Percentiles rank a stretch among this genome's conserved stretches.
phyloP scores from a whole-genome alignment of 1,140 invertebrate genomes.

The Hyles euphorbiae region DNA sequence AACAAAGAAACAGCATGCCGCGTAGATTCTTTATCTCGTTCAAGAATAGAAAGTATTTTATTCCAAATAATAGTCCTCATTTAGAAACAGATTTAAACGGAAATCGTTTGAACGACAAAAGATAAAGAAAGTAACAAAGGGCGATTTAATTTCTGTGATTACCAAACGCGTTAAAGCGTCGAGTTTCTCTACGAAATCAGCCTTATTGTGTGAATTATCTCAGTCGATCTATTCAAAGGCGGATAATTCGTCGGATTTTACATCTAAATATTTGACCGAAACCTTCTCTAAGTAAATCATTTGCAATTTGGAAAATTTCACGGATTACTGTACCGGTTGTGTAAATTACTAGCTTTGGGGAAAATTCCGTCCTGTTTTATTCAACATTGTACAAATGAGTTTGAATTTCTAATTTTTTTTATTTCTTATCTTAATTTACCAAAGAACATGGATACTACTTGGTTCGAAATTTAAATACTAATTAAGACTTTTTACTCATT shows the following conservation, averaged over 20 bases:
- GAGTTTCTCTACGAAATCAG: constrained; percentile 26
- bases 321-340: too few relatives aligned
- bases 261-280: constrained; percentile 16
- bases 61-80: constrained; percentile 25
- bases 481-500: too few relatives aligned
- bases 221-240: constrained; percentile 22
- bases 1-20: neutral
- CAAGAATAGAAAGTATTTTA: neutral
- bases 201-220: constrained; percentile 27
- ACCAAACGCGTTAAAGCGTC: constrained; percentile 32
- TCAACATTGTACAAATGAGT: too few relatives aligned
- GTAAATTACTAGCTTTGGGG: too few relatives aligned
- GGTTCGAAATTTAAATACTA: too few relatives aligned
- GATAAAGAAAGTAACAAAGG: constrained; percentile 31
- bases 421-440: too few relatives aligned
- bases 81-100: constrained; percentile 20
- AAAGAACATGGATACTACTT: too few relatives aligned
- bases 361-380: too few relatives aligned
- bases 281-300: constrained; percentile 3
- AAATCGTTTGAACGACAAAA: constrained; percentile 30
- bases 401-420: too few relatives aligned
- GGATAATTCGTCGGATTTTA: constrained; percentile 16
- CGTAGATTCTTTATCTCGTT: neutral
- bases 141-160: constrained; percentile 33
- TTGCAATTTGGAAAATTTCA: too few relatives aligned